A percentile compares a stretch with the other conserved stretches of the same genome.
Conservation (phyloP, 2,113 vertebrate species). For the Microtus oregoni region DNA sequence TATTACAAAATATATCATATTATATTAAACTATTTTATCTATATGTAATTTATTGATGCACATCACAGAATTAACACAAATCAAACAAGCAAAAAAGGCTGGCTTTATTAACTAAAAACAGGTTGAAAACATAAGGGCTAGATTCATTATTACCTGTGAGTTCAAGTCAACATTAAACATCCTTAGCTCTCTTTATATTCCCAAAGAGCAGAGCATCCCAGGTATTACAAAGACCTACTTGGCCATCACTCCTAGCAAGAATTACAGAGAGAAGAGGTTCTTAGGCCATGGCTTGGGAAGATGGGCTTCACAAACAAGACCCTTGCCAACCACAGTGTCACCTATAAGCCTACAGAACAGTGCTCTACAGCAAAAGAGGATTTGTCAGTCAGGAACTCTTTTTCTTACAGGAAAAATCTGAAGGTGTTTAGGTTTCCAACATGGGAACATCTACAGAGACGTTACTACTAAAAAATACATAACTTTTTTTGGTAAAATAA, state of each 20-base stretch:
- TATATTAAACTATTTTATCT: not conserved
- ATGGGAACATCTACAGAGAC: not conserved
- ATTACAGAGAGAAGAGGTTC: not conserved
- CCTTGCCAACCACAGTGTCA: not conserved
- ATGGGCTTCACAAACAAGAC: constrained; percentile 44
- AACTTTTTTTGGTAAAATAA: constrained; percentile 18
- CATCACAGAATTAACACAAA: constrained; percentile 44
- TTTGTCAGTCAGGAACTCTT: constrained; percentile 13
- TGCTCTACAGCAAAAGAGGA: not conserved
- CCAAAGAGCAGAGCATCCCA: constrained; percentile 25
- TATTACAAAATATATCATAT: not conserved
- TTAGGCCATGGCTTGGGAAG: not conserved
- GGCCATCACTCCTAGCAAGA: constrained; percentile 1
- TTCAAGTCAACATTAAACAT: constrained; percentile 26
- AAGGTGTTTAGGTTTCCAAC: constrained; percentile 26
- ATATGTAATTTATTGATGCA: not conserved
- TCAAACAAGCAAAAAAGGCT: constrained; percentile 16
- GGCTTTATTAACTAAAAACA: constrained; percentile 35
- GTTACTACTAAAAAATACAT: constrained; percentile 23
- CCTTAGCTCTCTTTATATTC: not conserved
- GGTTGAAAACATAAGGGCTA: not conserved
- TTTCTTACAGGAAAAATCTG: not conserved
- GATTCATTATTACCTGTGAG: constrained; percentile 18
- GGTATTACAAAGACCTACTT: not conserved
- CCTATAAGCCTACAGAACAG: not conserved